Evolutionary conservation across 1,140 invertebrate species (phyloP).

Genomic region (Anastatus disparis): DNA sequence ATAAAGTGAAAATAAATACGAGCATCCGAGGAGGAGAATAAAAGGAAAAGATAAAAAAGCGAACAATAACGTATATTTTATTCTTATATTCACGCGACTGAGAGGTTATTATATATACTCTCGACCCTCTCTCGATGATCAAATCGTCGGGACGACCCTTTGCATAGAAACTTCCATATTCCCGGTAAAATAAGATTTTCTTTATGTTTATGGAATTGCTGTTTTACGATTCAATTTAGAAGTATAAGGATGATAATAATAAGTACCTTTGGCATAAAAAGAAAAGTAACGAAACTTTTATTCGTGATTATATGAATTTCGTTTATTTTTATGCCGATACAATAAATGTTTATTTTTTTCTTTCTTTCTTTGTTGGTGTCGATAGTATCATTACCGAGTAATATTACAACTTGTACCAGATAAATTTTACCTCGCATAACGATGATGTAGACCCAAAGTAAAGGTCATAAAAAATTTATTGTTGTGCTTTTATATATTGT

Average conservation of each 20-base stretch:
- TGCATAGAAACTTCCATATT: constrained; percentile 14
- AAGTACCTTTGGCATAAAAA: not conserved
- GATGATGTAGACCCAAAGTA: not conserved
- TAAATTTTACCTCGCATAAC: constrained; percentile 12
- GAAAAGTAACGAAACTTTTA: not conserved
- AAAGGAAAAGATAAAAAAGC: not conserved
- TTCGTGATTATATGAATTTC: constrained; percentile 25
- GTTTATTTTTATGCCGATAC: not conserved
- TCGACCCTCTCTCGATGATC: not conserved
- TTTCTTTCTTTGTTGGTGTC: not conserved
- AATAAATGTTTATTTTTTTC: not conserved
- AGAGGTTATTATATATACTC: not conserved
- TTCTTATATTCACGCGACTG: not conserved
- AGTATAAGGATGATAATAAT: too few species aligned
- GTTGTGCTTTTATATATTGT: too few species aligned
- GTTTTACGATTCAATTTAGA: constrained; percentile 36
- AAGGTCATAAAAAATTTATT: not conserved
- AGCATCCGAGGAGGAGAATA: too few species aligned
- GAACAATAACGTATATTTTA: not conserved
- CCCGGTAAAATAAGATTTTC: constrained; percentile 26
- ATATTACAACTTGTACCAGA: not conserved
- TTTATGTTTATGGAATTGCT: constrained; percentile 19
- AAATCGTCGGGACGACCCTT: constrained; percentile 23
- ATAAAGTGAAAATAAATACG: too few species aligned
- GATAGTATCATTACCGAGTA: not conserved